Evolutionary conservation across 2,888 invertebrate genomes (phyloP).

Genomic region (Adineta ricciae): DNA sequence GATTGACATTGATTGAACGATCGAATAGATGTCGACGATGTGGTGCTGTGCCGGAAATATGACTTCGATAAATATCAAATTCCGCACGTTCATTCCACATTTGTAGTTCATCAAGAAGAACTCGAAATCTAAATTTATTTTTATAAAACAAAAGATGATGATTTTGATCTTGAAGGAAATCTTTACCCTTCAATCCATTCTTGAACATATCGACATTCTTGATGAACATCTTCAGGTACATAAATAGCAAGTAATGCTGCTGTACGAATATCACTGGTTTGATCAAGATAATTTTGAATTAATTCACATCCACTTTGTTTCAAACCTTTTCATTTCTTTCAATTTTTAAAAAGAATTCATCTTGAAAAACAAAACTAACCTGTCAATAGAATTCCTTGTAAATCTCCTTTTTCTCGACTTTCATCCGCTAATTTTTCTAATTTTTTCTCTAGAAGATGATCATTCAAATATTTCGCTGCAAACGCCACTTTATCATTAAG

Average conservation of each 20-base stretch:
- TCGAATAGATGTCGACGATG: background rate
- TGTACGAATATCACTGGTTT: constrained; percentile 79
- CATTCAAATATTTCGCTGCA: constrained; percentile 12
- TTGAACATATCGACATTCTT: constrained; percentile 50
- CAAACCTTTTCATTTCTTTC: constrained; percentile 39
- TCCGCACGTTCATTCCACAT: constrained; percentile 60
- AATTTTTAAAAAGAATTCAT: too few relatives aligned
- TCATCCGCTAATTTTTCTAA: constrained; percentile 61
- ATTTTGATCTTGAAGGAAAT: too few relatives aligned
- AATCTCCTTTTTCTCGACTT: constrained; percentile 66
- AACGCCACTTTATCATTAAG: constrained; percentile 17
- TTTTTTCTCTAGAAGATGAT: background rate
- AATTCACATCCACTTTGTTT: constrained; percentile 57
- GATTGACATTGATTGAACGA: background rate
- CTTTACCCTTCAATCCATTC: constrained; percentile 53
- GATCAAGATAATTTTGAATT: constrained; percentile 74
- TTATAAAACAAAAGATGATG: too few relatives aligned
- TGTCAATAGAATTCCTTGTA: constrained; percentile 73
- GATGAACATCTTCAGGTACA: constrained; percentile 65
- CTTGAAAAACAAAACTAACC: constrained; percentile 39
- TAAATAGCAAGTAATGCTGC: constrained; percentile 61
- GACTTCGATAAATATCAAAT: constrained; percentile 31
- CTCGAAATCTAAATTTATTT: constrained; percentile 74
- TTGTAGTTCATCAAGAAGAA: constrained; percentile 74
- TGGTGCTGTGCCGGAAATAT: background rate